phyloP scores from a whole-genome alignment of 2,113 vertebrate species.

The Himantopus leucocephalus region DNA sequence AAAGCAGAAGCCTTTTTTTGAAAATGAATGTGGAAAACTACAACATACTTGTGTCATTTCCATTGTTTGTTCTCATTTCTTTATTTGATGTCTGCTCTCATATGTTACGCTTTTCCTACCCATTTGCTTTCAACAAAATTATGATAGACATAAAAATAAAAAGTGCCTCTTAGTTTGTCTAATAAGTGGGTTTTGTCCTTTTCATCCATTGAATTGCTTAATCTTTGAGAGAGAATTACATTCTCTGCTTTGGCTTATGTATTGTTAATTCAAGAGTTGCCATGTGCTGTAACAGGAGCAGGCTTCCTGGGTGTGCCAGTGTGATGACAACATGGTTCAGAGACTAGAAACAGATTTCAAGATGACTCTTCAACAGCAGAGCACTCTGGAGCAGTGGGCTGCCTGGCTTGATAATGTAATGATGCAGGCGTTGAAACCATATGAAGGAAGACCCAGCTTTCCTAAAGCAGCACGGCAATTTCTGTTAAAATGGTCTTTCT shows the following conservation, averaged over 20 bases:
- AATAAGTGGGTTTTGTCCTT: neutral
- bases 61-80: neutral
- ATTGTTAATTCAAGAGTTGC: neutral
- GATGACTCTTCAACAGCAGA: conserved; percentile 86
- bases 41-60: neutral
- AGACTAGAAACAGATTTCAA: conserved; percentile 85
- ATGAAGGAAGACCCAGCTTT: conserved; percentile 84
- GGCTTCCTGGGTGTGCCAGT: conserved; percentile 88
- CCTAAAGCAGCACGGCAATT: conserved; percentile 84
- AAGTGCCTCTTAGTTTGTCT: neutral
- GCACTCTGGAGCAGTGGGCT: conserved; percentile 86
- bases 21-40: neutral
- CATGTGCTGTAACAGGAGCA: conserved; percentile 76
- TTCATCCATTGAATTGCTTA: neutral
- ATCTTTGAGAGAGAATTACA: neutral
- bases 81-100: neutral
- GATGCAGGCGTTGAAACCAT: conserved; percentile 81
- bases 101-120: neutral
- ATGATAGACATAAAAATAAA: neutral
- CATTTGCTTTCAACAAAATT: neutral
- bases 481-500: conserved; percentile 85
- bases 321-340: conserved; percentile 85
- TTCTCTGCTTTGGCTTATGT: neutral
- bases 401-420: conserved; percentile 85
- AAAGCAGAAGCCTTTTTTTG: neutral